phyloP scores from a whole-genome alignment of 1,140 invertebrate genomes.

The Drosophila eugracilis region DNA sequence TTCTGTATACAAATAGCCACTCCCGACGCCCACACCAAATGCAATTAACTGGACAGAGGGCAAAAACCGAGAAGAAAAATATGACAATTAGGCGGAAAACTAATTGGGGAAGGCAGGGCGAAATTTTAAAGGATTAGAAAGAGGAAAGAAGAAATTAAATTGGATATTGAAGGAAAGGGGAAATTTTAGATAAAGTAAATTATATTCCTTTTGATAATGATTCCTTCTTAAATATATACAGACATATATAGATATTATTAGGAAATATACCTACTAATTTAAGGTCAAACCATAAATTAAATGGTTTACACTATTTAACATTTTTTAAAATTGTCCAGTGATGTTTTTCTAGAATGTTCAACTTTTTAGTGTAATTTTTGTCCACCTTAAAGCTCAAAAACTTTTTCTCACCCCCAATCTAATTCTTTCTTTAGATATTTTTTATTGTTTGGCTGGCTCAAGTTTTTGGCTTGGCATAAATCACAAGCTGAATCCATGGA shows the following conservation, averaged over 20 bases:
- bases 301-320: too few species aligned
- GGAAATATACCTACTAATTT: too few species aligned
- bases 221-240: too few species aligned
- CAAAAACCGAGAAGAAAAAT: constrained; percentile 44
- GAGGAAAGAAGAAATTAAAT: background rate
- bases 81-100: constrained; percentile 52
- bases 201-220: too few species aligned
- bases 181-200: background rate
- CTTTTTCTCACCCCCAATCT: background rate
- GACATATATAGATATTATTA: too few species aligned
- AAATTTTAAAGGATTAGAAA: constrained; percentile 32
- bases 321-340: background rate
- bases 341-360: background rate
- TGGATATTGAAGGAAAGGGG: background rate
- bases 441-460: constrained; percentile 24
- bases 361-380: too few species aligned
- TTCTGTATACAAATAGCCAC: constrained; percentile 45
- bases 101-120: constrained; percentile 49
- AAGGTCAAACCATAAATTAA: too few species aligned
- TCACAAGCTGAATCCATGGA: constrained; percentile 68
- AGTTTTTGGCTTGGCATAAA: constrained; percentile 62
- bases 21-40: constrained; percentile 42
- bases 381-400: constrained; percentile 8
- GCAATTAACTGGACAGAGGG: constrained; percentile 43
- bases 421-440: background rate